Evolutionary conservation across 2,797 vertebrate species (phyloP), one percentile per base, ranked within the genome.

Genomic region (Clamator glandarius): DNA sequence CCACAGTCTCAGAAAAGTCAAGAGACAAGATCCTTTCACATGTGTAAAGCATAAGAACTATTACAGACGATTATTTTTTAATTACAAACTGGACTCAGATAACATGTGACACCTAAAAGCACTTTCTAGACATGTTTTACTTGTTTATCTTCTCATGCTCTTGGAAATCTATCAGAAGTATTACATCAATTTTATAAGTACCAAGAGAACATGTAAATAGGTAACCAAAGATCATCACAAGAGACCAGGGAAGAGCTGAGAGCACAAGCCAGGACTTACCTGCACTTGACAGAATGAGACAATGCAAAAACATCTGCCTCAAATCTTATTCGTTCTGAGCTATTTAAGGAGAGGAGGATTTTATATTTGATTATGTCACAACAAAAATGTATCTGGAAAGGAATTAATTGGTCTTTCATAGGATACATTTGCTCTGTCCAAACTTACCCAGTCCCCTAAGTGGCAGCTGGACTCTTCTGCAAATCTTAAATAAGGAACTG

Each of bases 21-120:
- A 21, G 11, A 84, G 55, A 24, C 8, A 15, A 57, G 61, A 80
- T 77, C 42, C 42, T 59, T 9, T 5, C 70, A 29, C 11, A 8
- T 0, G 2, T 8, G 44, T 14, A 23, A 31, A 66, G 41, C 26
- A 33, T 0, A 0, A 55, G 24, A 64, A 15, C 21, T 42, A 11
- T 2, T 23, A 16, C 0, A 73, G 25, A 6, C 8, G 29, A 46
- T 35, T 13, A 19, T 15, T 61, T 31, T 29, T 72, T 7, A 39
- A 14, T 14, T 29, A 63, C 13, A 15, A 61, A 61, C 59, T 44
- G 72, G 62, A 59, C 66, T 57, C 25, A 5, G 44, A 18, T 3
- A 51, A 39, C 35, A 24, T 62, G 59, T 76, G 52, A 39, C 31
- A 57, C 24, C 68, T 66, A n/a, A 28, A 85, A 88, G 39, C 46